Base-by-base conservation (phyloP, 2,888 invertebrate species). In the Hemicrepidius hirtus region DNA sequence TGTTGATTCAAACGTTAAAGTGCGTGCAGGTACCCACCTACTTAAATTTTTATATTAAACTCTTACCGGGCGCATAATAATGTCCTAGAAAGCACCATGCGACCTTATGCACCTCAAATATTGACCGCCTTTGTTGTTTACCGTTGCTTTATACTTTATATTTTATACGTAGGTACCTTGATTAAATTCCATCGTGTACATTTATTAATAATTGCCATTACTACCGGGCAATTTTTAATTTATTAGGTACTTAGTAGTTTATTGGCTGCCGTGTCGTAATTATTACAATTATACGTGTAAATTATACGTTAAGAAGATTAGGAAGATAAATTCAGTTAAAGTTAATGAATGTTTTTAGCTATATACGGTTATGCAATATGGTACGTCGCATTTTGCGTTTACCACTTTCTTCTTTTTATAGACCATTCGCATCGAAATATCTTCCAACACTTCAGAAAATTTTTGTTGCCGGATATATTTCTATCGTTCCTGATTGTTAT, bases 381-480 rank as follows among this genome's bases (percentile, higher is more conserved):
- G 24, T 53, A 18, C 37, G 35, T 40, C 57, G 57, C 57, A n/a
- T 57, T 28, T 55, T 21, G 49, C 21, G 49, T 49, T 49, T 10
- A 21, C 21, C 21, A 53, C 53, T 53, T 53, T 53, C 53, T 53
- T 53, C 53, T 53, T 37, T 40, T 18, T 57, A 4, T 16, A 7
- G 57, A 12, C 10, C 10, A 12, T 6, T 37, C 20, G 28, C 40
- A 57, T 37, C 20, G 13, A 16, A 57, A 57, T 20, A 37, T 20
- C 57, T 57, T n/a, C n/a, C 20, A 37, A 20, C 7, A 6, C 3
- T 18, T 12, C 1, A 18, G 20, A 37, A 13, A 53, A 20, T 16
- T 37, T 40, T 35, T 57, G 55, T 35, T 57, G 57, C 57, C 57
- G 57, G 57, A 57, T 37, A 20, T 57, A 20, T 40, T 32, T 57